Percentiles rank a stretch among this genome's conserved stretches.
These are phyloP conservation scores for Virgularia gustaviana DNA, from an alignment of 92 coral and sea anemone genomes.

Conservation along the genomic window DNA sequence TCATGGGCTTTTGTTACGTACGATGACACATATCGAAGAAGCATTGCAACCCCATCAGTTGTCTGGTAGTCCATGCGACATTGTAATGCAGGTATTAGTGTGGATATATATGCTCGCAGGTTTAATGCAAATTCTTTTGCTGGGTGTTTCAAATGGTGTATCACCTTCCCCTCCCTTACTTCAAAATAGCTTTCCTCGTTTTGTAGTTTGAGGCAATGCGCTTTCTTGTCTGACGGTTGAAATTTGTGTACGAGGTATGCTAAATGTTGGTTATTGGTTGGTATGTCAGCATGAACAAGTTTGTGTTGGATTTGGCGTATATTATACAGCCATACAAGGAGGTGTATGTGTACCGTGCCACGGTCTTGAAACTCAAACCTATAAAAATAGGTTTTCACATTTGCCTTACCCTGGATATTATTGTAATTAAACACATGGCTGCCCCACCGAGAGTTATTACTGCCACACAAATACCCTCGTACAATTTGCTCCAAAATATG, in stretches of 20 bases:
- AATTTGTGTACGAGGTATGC: too few species aligned
- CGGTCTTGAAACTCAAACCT: conserved; percentile 36
- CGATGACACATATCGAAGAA: conserved; percentile 11
- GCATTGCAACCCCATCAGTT: conserved; percentile 9
- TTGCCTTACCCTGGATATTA: neutral
- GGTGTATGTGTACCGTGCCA: conserved; percentile 19
- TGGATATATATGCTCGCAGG: conserved; percentile 1
- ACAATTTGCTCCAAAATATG: conserved; percentile 53
- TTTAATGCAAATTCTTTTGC: conserved; percentile 14
- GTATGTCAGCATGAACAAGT: conserved; percentile 1
- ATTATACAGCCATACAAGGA: conserved; percentile 13
- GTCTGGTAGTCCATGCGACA: conserved; percentile 31
- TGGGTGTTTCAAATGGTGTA: neutral
- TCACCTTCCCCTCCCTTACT: neutral
- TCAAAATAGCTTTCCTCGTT: neutral
- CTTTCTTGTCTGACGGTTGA: too few species aligned
- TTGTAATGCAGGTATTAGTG: neutral
- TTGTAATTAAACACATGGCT: conserved; percentile 22
- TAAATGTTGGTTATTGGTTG: neutral
- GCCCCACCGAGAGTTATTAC: conserved; percentile 41
- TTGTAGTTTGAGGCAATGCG: too few species aligned
- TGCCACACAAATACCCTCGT: conserved; percentile 46
- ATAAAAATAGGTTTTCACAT: conserved; percentile 28
- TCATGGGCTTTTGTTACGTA: conserved; percentile 2
- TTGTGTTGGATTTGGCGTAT: neutral